These are phyloP conservation scores for Pedicia rivosa DNA, from an alignment of 2,888 invertebrate species.

Conservation along the genomic window DNA sequence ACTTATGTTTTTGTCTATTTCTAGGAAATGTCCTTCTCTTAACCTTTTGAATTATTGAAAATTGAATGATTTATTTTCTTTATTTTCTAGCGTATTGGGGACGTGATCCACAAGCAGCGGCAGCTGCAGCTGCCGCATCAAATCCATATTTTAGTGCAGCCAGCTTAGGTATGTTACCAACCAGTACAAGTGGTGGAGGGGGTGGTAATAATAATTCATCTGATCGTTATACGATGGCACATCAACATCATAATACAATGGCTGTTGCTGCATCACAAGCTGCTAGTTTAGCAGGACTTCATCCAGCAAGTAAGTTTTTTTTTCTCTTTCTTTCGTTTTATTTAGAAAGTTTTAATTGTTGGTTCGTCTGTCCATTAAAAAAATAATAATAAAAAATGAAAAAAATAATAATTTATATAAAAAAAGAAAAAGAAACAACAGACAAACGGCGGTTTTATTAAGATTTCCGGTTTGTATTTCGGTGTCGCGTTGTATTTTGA, in stretches of 20 bases:
- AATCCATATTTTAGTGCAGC: slow-evolving; percentile 30
- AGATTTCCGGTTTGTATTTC: no score
- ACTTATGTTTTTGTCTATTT: no score
- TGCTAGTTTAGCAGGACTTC: slow-evolving; percentile 57
- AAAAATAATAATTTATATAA: no score
- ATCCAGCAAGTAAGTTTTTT: slow-evolving; percentile 45
- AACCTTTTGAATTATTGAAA: no score
- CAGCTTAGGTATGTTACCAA: slow-evolving; percentile 25
- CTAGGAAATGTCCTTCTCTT: no score
- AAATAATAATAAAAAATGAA: no score
- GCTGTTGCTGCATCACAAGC: slow-evolving; percentile 77
- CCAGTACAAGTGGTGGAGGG: slow-evolving; percentile 8
- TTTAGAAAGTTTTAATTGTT: slow-evolving; percentile 5
- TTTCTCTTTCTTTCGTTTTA: background rate
- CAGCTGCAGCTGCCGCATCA: slow-evolving; percentile 29
- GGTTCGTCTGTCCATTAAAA: no score
- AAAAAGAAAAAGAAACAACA: no score
- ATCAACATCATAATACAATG: slow-evolving; percentile 52
- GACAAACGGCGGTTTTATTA: no score
- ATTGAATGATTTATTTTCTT: no score
- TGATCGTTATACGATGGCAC: slow-evolving; percentile 29
- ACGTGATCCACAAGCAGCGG: slow-evolving; percentile 34
- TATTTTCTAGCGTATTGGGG: slow-evolving; percentile 72
- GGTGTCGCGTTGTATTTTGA: no score
- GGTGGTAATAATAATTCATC: slow-evolving; percentile 32